A percentile compares a stretch with the other conserved stretches of the same genome.
These are phyloP conservation scores for Agelas oroides DNA, from an alignment of 37 sponge, comb jelly and placozoan species.

Conservation along the genomic window DNA sequence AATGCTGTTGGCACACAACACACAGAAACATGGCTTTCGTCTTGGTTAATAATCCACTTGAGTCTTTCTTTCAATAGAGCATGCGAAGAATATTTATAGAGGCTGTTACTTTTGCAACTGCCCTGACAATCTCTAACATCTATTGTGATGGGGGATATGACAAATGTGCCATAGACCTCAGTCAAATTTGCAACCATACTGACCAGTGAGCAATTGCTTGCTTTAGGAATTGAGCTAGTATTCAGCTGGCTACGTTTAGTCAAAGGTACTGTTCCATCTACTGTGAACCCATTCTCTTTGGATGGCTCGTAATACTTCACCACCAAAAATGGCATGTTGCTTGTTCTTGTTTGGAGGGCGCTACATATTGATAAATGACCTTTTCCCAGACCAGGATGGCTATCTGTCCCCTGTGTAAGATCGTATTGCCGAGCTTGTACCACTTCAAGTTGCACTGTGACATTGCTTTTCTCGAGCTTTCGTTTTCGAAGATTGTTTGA, in stretches of 20 bases:
- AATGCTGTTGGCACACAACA: slow-evolving; percentile 3
- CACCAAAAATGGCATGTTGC: slow-evolving; percentile 27
- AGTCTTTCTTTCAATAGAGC: slow-evolving; percentile 14
- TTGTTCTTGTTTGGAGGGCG: not conserved
- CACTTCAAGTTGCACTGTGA: slow-evolving; percentile 10
- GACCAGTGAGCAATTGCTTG: not conserved
- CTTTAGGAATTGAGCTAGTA: not conserved
- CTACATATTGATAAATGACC: not conserved
- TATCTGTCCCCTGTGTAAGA: not conserved
- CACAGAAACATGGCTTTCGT: not conserved
- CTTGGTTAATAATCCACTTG: not conserved
- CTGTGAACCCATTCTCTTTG: not conserved
- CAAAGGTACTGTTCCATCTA: not conserved
- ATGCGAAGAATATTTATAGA: slow-evolving; percentile 6
- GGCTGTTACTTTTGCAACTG: not conserved
- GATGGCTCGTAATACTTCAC: slow-evolving; percentile 39
- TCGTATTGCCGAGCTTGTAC: not conserved
- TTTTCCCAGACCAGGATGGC: not conserved
- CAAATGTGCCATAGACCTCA: slow-evolving; percentile 5
- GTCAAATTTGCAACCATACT: slow-evolving; percentile 24
- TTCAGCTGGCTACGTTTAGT: not conserved
- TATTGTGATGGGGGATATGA: not conserved
- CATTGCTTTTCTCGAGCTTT: slow-evolving; percentile 1
- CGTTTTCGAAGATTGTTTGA: not conserved
- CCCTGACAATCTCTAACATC: slow-evolving; percentile 32